Conservation (phyloP, 1,140 invertebrate genomes). For the Drosophila aff. region DNA sequence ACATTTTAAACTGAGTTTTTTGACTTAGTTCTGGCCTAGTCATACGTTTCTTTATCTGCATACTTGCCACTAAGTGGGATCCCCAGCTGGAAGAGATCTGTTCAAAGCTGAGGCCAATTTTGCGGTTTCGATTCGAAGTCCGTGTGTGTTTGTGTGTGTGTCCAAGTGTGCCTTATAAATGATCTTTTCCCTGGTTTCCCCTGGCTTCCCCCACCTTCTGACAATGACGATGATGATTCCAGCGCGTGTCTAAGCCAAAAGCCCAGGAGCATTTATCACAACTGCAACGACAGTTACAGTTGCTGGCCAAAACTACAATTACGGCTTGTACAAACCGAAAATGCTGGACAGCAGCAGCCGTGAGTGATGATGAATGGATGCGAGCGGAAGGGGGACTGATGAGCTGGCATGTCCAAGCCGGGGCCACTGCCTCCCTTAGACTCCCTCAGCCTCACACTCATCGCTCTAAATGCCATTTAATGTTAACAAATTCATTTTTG, state of each 20-base stretch:
- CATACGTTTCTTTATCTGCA: neutral
- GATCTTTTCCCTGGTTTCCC: conserved; percentile 17
- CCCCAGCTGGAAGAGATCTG: conserved; percentile 21
- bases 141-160: neutral
- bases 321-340: conserved; percentile 9
- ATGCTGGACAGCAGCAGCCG: conserved; percentile 37
- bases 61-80: conserved; percentile 26
- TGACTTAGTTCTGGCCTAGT: neutral
- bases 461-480: conserved; percentile 61
- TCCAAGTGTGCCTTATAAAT: conserved; percentile 10
- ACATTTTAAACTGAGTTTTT: too few species aligned
- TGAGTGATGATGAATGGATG: conserved; percentile 65
- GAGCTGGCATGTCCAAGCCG: neutral
- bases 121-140: conserved; percentile 29
- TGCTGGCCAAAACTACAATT: conserved; percentile 31
- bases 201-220: neutral
- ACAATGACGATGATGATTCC: conserved; percentile 11
- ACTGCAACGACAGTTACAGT: conserved; percentile 41
- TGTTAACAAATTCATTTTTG: conserved; percentile 77
- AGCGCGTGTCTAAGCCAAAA: conserved; percentile 60
- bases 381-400: neutral
- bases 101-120: conserved; percentile 23
- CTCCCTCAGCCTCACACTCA: neutral
- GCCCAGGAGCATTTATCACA: conserved; percentile 65
- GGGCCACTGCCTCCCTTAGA: neutral